Evolutionary conservation across 2,797 vertebrate species (phyloP).

Genomic region (Apogon talboti): DNA sequence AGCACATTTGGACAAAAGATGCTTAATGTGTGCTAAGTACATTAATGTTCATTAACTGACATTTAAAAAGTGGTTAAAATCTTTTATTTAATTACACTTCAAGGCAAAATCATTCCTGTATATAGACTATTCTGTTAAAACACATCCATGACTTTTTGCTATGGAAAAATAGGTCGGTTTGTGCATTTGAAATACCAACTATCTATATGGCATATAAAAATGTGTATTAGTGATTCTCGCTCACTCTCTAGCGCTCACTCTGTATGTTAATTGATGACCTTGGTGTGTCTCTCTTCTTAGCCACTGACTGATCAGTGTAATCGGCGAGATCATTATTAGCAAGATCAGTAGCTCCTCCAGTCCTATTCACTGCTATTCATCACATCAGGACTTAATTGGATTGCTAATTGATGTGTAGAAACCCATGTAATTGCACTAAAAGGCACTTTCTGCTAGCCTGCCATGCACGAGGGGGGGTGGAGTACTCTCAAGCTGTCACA

Average conservation of each 20-base stretch:
- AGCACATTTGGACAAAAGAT: slow-evolving; percentile 26
- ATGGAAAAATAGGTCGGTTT: not conserved
- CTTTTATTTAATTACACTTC: slow-evolving; percentile 44
- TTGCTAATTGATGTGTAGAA: slow-evolving; percentile 87
- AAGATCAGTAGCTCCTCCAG: slow-evolving; percentile 78
- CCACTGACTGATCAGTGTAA: slow-evolving; percentile 77
- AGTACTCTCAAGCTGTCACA: slow-evolving; percentile 55
- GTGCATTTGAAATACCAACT: slow-evolving; percentile 1
- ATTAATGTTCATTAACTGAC: slow-evolving; percentile 61
- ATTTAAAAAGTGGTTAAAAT: slow-evolving; percentile 25
- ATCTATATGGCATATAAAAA: slow-evolving; percentile 23
- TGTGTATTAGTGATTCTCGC: slow-evolving; percentile 18
- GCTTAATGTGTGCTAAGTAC: slow-evolving; percentile 25
- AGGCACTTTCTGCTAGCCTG: slow-evolving; percentile 72
- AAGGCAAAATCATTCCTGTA: slow-evolving; percentile 35
- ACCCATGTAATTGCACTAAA: slow-evolving; percentile 85
- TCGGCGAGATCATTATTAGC: slow-evolving; percentile 81
- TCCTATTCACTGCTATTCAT: slow-evolving; percentile 81
- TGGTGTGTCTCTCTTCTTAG: slow-evolving; percentile 70
- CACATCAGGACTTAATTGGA: slow-evolving; percentile 84
- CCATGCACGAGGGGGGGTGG: slow-evolving; percentile 31
- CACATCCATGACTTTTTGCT: not conserved
- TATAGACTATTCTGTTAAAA: slow-evolving; percentile 27
- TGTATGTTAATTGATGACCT: slow-evolving; percentile 79
- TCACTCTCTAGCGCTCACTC: slow-evolving; percentile 4